These are phyloP conservation scores for Dipodomys ordii DNA, from an alignment of 2,113 vertebrate genomes.

Conservation along the genomic window DNA sequence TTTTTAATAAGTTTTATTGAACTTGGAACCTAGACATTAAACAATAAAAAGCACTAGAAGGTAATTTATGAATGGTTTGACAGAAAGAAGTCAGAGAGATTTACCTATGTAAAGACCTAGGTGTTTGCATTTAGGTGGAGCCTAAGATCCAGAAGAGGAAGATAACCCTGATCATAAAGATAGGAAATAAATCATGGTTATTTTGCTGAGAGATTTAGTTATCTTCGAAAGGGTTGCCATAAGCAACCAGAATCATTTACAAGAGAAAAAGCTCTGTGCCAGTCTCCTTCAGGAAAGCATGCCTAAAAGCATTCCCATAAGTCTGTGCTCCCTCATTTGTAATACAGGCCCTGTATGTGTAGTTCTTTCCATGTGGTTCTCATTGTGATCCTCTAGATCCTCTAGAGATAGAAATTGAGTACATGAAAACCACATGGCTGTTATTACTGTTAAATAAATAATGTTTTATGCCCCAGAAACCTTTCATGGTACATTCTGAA, in stretches of 20 bases:
- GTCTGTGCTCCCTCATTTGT: not conserved
- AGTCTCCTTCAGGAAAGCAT: not conserved
- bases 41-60: not conserved
- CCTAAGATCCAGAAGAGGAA: not conserved
- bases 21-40: conserved; percentile 3
- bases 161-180: not conserved
- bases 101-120: not conserved
- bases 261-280: not conserved
- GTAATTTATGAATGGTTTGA: not conserved
- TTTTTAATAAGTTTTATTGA: conserved; percentile 28
- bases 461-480: not conserved
- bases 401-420: not conserved
- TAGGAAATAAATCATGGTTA: not conserved
- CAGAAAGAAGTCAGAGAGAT: not conserved
- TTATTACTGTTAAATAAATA: conserved; percentile 5
- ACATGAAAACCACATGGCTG: not conserved
- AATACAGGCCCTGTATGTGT: not conserved
- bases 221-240: not conserved
- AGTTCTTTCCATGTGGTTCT: not conserved
- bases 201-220: not conserved
- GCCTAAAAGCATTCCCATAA: too few relatives aligned
- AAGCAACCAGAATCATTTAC: not conserved
- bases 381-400: not conserved
- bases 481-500: not conserved
- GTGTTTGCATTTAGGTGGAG: not conserved